Evolutionary conservation across 2,888 invertebrate species (phyloP), one percentile per base, ranked within the genome.

Genomic region (Dicroscelio sp.): DNA sequence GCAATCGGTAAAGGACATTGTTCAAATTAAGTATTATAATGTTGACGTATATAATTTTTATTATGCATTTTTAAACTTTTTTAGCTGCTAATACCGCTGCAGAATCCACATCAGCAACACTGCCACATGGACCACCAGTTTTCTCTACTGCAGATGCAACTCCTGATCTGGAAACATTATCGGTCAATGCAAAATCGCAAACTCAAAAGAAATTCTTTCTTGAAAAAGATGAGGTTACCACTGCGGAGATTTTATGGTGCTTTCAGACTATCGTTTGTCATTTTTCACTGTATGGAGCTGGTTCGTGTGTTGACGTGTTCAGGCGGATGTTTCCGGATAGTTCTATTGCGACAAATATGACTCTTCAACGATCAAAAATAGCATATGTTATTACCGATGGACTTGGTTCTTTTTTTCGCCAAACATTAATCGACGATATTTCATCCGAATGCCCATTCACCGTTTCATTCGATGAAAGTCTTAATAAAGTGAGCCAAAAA

Each of bases 401-500:
- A n/a, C 60, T 92, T 63, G 90, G 89, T 78, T 88, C 84, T 25
- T 91, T 88, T 83, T 93, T 94, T 83, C 69, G 90, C 20, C 23
- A 65, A 17, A 23, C 63, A 82, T n/a, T 85, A 85, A 10, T 86
- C 69, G 55, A 73, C 20, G 73, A 80, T 79, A 43, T 75, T 65
- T 58, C n/a, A 76, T 43, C 60, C 1, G 30, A 73, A 23, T 73
- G 60, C n/a, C 65, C 52, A 80, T 93, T 90, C 91, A 92, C 38
- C 85, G 92, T 80, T 83, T 82, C 38, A 79, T 94, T 48, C 90
- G 93, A 83, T 48, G 83, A 73, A 71, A 83, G 83, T 12, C 48
- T 83, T 0, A 82, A 84, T 71, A 94, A 94, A 88, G 75, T 93
- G n/a, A 69, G 88, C 25, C 92, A 94, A 67, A 86, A 84, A 60